phyloP scores from a whole-genome alignment of 2,888 invertebrate genomes.

The Rhyacophila evoluta region DNA sequence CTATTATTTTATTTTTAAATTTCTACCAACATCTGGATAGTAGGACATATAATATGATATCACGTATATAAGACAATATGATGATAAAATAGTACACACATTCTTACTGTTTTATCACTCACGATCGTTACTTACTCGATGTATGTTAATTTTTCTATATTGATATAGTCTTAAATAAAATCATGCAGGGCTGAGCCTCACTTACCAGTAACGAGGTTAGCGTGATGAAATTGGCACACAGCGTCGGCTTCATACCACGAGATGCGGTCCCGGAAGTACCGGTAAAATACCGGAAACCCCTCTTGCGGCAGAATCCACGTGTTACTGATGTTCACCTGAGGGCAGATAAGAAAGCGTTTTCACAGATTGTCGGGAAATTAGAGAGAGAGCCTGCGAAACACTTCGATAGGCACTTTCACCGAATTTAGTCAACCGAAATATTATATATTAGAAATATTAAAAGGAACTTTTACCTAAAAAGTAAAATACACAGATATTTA shows the following conservation, averaged over 20 bases:
- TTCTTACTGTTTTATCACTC: no score
- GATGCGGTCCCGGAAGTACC: constrained; percentile 85
- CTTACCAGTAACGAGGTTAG: constrained; percentile 83
- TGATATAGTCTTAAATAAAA: not conserved
- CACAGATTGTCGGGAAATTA: constrained; percentile 23
- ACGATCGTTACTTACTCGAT: no score
- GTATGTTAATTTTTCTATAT: no score
- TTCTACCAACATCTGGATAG: no score
- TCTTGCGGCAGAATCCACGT: constrained; percentile 86
- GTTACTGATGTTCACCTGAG: constrained; percentile 84
- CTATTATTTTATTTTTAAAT: no score
- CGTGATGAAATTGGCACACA: constrained; percentile 86
- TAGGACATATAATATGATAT: no score
- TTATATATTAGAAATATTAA: no score
- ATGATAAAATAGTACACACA: no score
- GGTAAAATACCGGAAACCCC: constrained; percentile 84
- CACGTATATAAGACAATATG: no score
- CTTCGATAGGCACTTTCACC: not conserved
- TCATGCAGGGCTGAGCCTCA: constrained; percentile 38
- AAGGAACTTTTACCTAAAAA: no score
- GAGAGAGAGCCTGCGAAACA: constrained; percentile 2
- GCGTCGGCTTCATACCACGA: constrained; percentile 89
- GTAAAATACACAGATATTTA: no score
- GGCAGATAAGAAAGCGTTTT: not conserved
- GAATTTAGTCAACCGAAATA: not conserved